These are phyloP conservation scores for Coenobita brevimanus DNA, from an alignment of 1,140 invertebrate genomes.

Conservation along the genomic window DNA sequence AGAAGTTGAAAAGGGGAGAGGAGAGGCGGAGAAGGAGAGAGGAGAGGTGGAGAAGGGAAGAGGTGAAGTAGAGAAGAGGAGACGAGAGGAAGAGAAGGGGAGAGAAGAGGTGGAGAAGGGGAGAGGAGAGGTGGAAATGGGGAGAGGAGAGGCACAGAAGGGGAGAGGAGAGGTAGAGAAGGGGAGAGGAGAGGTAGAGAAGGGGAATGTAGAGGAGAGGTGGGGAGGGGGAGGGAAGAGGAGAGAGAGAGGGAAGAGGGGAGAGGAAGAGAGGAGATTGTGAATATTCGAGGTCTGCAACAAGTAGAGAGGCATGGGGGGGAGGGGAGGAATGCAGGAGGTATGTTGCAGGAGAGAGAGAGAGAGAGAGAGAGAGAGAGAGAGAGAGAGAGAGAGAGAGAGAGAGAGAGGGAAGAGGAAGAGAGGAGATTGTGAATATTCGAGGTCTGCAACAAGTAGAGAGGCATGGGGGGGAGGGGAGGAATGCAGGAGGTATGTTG, in stretches of 20 bases:
- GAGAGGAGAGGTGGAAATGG: neutral
- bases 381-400: slow-evolving; percentile 48
- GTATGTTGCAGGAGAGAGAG: neutral
- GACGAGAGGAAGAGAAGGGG: neutral
- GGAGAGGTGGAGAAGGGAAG: neutral
- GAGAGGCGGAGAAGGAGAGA: too few species aligned
- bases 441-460: neutral
- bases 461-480: neutral
- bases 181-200: too few species aligned
- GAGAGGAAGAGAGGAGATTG: neutral
- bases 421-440: slow-evolving; percentile 11
- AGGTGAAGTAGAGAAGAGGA: neutral
- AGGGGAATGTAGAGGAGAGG: too few species aligned
- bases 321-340: neutral
- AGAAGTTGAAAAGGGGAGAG: neutral
- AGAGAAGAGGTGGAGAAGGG: neutral
- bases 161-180: too few species aligned
- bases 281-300: neutral
- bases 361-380: slow-evolving; percentile 27
- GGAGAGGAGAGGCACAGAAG: too few species aligned
- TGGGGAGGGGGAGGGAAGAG: too few species aligned
- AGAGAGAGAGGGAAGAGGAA: slow-evolving; percentile 31
- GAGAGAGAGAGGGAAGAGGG: too few species aligned
- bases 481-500: neutral
- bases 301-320: neutral